These are phyloP conservation scores for Hyles euphorbiae DNA, from an alignment of 1,140 invertebrate species.

Conservation along the genomic window DNA sequence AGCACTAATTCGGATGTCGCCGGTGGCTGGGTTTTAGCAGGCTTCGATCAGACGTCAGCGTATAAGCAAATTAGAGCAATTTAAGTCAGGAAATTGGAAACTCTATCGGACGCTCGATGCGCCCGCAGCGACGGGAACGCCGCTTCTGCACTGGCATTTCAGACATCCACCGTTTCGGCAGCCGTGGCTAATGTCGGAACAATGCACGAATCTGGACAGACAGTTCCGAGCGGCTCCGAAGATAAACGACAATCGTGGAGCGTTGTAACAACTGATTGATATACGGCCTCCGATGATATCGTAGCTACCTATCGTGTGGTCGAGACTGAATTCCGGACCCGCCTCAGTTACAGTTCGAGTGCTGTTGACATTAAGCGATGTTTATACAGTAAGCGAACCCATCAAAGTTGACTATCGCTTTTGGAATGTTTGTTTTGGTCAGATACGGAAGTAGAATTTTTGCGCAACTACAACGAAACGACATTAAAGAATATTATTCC, in stretches of 20 bases:
- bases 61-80: constrained; percentile 74
- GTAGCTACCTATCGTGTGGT: constrained; percentile 49
- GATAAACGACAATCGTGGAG: constrained; percentile 71
- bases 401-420: constrained; percentile 42
- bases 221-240: constrained; percentile 63
- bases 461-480: neutral
- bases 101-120: constrained; percentile 61
- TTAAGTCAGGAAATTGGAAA: constrained; percentile 74
- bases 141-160: constrained; percentile 57
- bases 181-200: constrained; percentile 66
- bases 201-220: constrained; percentile 72
- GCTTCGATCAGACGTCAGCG: constrained; percentile 65
- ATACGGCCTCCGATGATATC: constrained; percentile 67
- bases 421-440: constrained; percentile 40
- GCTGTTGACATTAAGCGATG: constrained; percentile 66
- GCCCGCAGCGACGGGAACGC: constrained; percentile 46
- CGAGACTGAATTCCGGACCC: constrained; percentile 62
- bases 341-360: constrained; percentile 67
- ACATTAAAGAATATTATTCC: neutral
- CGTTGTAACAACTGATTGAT: constrained; percentile 74
- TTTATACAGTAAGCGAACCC: constrained; percentile 54
- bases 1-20: constrained; percentile 26
- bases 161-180: constrained; percentile 68
- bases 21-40: constrained; percentile 40
- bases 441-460: constrained; percentile 12